Evolutionary conservation across 2,888 invertebrate species (phyloP).

Genomic region (Saturnia pavonia): DNA sequence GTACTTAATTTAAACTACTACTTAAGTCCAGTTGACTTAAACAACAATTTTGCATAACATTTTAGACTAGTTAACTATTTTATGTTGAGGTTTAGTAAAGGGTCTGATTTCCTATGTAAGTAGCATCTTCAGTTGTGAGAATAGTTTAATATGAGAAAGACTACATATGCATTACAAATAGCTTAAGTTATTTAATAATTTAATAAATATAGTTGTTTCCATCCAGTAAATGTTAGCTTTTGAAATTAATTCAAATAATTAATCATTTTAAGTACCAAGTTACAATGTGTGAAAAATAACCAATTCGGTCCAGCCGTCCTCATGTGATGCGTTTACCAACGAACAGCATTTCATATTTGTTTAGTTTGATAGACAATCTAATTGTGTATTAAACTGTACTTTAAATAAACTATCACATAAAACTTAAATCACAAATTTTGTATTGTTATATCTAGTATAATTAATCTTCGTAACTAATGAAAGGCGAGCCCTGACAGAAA

Average conservation of each 20-base stretch:
- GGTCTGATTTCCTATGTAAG: constrained; percentile 26
- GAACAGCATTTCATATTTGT: too few relatives aligned
- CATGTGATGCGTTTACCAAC: too few relatives aligned
- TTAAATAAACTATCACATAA: neutral
- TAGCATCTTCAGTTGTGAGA: neutral
- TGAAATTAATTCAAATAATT: neutral
- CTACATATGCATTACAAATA: neutral
- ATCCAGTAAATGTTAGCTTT: neutral
- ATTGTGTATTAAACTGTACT: neutral
- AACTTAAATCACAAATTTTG: neutral
- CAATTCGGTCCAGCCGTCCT: too few relatives aligned
- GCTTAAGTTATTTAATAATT: neutral
- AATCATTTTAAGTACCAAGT: neutral
- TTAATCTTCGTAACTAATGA: neutral
- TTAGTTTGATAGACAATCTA: neutral
- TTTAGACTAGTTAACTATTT: neutral
- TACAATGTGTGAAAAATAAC: too few relatives aligned
- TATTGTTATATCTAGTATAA: neutral
- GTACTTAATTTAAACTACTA: neutral
- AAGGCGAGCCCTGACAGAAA: neutral
- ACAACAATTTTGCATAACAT: neutral
- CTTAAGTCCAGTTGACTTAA: too few relatives aligned
- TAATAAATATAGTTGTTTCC: neutral
- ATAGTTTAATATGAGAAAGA: neutral
- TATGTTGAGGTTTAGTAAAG: constrained; percentile 7